A percentile compares a stretch with the other conserved stretches of the same genome.
Conservation (phyloP, 2,113 vertebrate species). For the Arothron firmamentum region DNA sequence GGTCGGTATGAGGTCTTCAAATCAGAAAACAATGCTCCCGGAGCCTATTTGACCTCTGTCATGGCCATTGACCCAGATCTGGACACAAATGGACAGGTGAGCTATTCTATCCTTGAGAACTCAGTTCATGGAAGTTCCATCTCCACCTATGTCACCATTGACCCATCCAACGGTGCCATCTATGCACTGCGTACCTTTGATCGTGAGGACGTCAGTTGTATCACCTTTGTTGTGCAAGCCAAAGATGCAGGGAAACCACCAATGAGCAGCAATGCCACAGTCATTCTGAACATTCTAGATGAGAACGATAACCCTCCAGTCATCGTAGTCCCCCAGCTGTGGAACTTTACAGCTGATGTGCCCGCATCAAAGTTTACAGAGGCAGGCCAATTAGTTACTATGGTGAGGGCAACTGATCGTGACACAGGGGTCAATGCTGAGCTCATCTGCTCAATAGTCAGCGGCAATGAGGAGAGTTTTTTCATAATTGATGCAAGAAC, state of each 20-base stretch:
- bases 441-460: slow-evolving; percentile 83
- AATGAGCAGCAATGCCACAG: slow-evolving; percentile 82
- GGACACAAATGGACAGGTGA: slow-evolving; percentile 90
- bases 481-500: slow-evolving; percentile 86
- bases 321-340: slow-evolving; percentile 83
- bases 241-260: slow-evolving; percentile 85
- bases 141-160: slow-evolving; percentile 92
- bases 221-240: slow-evolving; percentile 88
- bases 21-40: slow-evolving; percentile 91
- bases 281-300: slow-evolving; percentile 88
- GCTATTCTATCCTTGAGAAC: slow-evolving; percentile 90
- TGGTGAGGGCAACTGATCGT: slow-evolving; percentile 84
- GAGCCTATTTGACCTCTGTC: slow-evolving; percentile 88
- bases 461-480: slow-evolving; percentile 84
- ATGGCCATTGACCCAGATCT: slow-evolving; percentile 89
- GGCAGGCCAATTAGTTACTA: slow-evolving; percentile 81
- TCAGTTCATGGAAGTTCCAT: slow-evolving; percentile 83
- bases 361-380: slow-evolving; percentile 83
- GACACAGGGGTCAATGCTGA: slow-evolving; percentile 93
- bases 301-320: slow-evolving; percentile 92
- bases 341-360: slow-evolving; percentile 87
- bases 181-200: slow-evolving; percentile 93
- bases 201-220: slow-evolving; percentile 88
- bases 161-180: slow-evolving; percentile 91
- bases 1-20: slow-evolving; percentile 89